phyloP scores from a whole-genome alignment of 2,888 invertebrate genomes.

The Sphaeridia pumilis region DNA sequence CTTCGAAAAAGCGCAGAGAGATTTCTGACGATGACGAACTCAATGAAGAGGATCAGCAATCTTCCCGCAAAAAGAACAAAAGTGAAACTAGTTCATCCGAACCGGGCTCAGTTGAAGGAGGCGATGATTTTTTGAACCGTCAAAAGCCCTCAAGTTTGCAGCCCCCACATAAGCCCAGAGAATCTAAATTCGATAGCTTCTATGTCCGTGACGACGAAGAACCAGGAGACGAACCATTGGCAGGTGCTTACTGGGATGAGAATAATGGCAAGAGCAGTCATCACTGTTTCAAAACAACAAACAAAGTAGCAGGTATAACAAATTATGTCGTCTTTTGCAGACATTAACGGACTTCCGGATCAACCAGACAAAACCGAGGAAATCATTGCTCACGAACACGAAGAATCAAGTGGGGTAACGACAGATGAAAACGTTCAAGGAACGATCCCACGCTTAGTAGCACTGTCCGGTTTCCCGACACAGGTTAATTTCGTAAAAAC shows the following conservation, averaged over 20 bases:
- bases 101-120: not conserved
- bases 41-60: not conserved
- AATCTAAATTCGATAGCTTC: not conserved
- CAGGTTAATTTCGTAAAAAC: too few relatives aligned
- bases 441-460: too few relatives aligned
- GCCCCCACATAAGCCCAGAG: too few relatives aligned
- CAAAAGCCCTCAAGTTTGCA: not conserved
- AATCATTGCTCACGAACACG: too few relatives aligned
- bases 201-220: slow-evolving; percentile 2
- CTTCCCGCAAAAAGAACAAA: not conserved
- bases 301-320: too few relatives aligned
- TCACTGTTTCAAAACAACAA: too few relatives aligned
- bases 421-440: too few relatives aligned
- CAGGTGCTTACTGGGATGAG: slow-evolving; percentile 8
- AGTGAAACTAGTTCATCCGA: not conserved
- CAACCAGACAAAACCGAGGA: too few relatives aligned
- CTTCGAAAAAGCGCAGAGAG: not conserved
- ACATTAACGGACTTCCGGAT: too few relatives aligned
- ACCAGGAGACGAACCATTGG: not conserved
- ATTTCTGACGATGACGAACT: not conserved
- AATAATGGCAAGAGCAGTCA: not conserved
- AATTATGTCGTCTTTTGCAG: too few relatives aligned
- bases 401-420: too few relatives aligned
- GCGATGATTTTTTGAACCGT: not conserved
- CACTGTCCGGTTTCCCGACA: too few relatives aligned